phyloP scores from a whole-genome alignment of 2,888 invertebrate species.

The Orthonychiurus folsomi region DNA sequence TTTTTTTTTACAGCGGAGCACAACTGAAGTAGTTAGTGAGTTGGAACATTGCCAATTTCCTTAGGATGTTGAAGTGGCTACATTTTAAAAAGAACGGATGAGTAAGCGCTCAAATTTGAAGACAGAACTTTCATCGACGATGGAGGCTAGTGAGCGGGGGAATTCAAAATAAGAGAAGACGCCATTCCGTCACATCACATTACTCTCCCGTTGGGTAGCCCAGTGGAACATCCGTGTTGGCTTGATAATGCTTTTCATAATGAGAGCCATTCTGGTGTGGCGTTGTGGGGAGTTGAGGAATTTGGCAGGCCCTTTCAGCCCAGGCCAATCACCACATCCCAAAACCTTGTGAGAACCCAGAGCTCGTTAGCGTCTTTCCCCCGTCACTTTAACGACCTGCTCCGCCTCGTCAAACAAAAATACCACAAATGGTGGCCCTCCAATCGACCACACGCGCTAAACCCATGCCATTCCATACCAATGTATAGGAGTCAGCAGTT shows the following conservation, averaged over 20 bases:
- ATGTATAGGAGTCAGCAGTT: too few relatives aligned
- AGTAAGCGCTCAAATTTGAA: conserved; percentile 10
- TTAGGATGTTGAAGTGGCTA: too few relatives aligned
- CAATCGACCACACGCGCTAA: neutral
- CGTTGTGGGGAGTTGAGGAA: neutral
- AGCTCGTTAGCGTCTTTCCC: conserved; percentile 35
- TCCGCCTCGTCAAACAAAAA: conserved; percentile 34
- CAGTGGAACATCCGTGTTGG: conserved; percentile 10
- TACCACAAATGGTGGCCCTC: conserved; percentile 24
- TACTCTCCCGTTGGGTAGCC: neutral
- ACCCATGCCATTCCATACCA: neutral
- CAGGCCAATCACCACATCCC: neutral
- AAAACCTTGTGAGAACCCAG: conserved; percentile 10
- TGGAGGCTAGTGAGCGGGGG: neutral
- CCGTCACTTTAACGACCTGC: conserved; percentile 31
- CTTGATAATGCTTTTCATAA: conserved; percentile 3
- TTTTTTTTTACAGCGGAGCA: too few relatives aligned
- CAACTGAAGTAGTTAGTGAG: too few relatives aligned
- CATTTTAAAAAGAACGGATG: too few relatives aligned
- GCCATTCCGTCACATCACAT: conserved; percentile 9
- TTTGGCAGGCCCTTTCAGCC: neutral
- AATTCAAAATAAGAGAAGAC: neutral
- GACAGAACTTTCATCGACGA: conserved; percentile 14
- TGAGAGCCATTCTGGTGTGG: neutral
- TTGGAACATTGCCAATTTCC: too few relatives aligned